Conservation (phyloP, 2,797 vertebrate genomes). For the Meda fulgida region DNA sequence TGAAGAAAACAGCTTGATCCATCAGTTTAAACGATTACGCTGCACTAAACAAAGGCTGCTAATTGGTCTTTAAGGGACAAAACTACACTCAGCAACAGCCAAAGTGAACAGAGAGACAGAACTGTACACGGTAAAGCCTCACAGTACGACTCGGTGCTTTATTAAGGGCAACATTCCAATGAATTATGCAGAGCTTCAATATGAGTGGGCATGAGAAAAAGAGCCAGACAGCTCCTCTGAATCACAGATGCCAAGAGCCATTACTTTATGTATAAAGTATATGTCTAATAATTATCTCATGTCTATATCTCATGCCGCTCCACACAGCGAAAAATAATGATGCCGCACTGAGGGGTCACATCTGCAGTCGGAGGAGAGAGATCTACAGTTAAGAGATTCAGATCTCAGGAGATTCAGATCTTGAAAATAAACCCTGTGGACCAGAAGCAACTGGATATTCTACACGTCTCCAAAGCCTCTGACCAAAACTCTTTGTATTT, state of each 20-base stretch:
- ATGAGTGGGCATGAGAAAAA: constrained; percentile 60
- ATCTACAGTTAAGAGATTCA: constrained; percentile 70
- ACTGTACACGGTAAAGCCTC: constrained; percentile 49
- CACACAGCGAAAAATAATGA: constrained; percentile 71
- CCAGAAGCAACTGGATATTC: constrained; percentile 69
- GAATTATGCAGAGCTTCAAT: constrained; percentile 59
- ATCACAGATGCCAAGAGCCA: constrained; percentile 70
- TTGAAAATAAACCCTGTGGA: constrained; percentile 66
- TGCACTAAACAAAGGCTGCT: constrained; percentile 59
- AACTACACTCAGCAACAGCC: constrained; percentile 45
- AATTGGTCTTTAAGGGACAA: constrained; percentile 62
- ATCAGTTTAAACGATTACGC: constrained; percentile 62
- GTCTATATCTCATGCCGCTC: constrained; percentile 64
- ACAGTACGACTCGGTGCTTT: constrained; percentile 55
- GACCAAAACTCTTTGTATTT: constrained; percentile 53
- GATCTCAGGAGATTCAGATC: constrained; percentile 68
- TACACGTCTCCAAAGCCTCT: constrained; percentile 63
- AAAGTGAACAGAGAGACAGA: constrained; percentile 38
- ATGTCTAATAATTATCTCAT: constrained; percentile 73
- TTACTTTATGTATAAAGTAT: constrained; percentile 70
- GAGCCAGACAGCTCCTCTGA: constrained; percentile 65
- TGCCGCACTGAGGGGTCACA: constrained; percentile 58
- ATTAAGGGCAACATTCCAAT: constrained; percentile 61
- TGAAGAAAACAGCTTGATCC: constrained; percentile 54
- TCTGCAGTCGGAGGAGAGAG: constrained; percentile 61